These are phyloP conservation scores for Eupithecia subfuscata DNA, from an alignment of 2,888 invertebrate genomes.

Conservation along the genomic window DNA sequence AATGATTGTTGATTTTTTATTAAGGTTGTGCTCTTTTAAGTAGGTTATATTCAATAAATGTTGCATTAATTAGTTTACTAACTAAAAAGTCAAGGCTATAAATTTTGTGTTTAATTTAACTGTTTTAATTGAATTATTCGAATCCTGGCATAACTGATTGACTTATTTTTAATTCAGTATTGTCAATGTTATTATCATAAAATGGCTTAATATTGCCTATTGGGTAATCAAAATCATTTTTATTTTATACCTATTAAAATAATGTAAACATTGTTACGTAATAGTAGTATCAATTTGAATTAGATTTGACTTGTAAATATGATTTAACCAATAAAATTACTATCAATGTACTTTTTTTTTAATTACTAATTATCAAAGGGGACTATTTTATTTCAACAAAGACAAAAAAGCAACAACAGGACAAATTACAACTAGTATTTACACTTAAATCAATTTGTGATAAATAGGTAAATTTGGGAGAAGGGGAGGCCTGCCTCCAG, in stretches of 20 bases:
- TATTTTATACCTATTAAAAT: background rate
- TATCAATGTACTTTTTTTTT: background rate
- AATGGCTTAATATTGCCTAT: background rate
- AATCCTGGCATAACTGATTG: no score
- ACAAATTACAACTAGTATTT: no score
- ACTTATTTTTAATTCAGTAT: background rate
- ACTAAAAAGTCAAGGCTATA: background rate
- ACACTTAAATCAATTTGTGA: no score
- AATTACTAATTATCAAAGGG: background rate
- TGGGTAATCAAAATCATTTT: background rate
- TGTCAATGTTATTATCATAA: background rate
- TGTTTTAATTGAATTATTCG: background rate
- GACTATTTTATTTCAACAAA: no score
- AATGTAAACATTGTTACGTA: background rate
- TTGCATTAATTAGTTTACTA: background rate
- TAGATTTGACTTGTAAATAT: no score
- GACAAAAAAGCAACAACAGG: no score
- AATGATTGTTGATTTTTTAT: background rate
- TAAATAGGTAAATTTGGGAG: no score
- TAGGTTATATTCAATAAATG: background rate
- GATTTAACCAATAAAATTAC: no score
- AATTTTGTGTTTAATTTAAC: background rate
- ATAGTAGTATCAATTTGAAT: no score
- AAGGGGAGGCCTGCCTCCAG: no score
- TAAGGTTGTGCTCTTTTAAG: background rate